Conservation (phyloP, 2,113 vertebrate genomes). For the Sinocyclocheilus maitianheensis region DNA sequence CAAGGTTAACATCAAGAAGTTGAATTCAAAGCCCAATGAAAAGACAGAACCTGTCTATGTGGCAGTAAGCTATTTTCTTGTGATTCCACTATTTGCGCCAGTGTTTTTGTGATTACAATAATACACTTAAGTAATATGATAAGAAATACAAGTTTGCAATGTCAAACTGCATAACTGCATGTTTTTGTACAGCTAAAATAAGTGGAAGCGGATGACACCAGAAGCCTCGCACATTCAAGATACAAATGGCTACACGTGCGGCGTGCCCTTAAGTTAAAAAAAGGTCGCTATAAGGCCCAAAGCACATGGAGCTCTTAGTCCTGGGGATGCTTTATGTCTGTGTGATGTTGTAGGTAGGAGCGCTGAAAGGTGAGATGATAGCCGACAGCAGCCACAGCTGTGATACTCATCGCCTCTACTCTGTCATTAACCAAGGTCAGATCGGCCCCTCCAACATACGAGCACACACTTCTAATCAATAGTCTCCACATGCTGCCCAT, state of each 20-base stretch:
- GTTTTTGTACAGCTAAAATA: too few relatives aligned
- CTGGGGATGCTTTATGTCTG: background rate
- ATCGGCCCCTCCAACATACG: constrained; percentile 31
- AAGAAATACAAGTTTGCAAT: too few relatives aligned
- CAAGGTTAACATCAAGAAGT: background rate
- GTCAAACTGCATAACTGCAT: too few relatives aligned
- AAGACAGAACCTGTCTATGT: background rate
- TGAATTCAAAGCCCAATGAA: background rate
- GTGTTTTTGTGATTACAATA: background rate
- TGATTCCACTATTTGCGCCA: background rate
- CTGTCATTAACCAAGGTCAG: constrained; percentile 47
- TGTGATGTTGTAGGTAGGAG: background rate
- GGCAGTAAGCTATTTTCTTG: background rate
- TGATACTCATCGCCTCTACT: constrained; percentile 16
- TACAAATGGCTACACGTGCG: too few relatives aligned
- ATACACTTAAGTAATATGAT: too few relatives aligned
- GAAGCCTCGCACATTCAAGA: too few relatives aligned
- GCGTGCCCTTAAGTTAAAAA: too few relatives aligned
- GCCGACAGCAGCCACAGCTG: constrained; percentile 3
- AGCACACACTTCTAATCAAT: constrained; percentile 51
- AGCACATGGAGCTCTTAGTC: background rate
- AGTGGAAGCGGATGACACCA: too few relatives aligned
- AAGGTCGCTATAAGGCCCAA: background rate
- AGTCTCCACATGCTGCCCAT: constrained; percentile 24
- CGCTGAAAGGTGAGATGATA: constrained; percentile 17